phyloP scores from a whole-genome alignment of 2,888 invertebrate species.

The Pardosa pseudoannulata region DNA sequence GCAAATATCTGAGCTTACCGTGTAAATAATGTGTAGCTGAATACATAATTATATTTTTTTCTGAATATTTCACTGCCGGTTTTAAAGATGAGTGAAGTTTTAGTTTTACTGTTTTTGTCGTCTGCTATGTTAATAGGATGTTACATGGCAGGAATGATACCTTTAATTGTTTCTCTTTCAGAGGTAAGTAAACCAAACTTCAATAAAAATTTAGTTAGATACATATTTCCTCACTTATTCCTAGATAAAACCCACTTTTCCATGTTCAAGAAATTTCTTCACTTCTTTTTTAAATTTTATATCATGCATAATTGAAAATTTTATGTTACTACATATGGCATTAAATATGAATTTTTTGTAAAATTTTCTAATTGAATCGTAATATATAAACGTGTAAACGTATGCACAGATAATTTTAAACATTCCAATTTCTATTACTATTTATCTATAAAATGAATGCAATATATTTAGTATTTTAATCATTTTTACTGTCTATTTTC shows the following conservation, averaged over 20 bases:
- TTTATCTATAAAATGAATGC: slow-evolving; percentile 16
- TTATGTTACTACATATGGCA: too few species aligned
- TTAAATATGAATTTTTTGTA: too few species aligned
- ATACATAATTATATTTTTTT: not conserved
- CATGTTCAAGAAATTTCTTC: too few species aligned
- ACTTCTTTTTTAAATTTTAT: too few species aligned
- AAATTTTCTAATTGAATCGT: too few species aligned
- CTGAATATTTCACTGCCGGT: not conserved
- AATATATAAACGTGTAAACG: too few species aligned
- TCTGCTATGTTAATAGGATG: slow-evolving; percentile 97
- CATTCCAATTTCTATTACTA: slow-evolving; percentile 3
- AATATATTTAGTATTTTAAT: too few species aligned
- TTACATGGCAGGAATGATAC: slow-evolving; percentile 95
- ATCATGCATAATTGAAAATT: too few species aligned
- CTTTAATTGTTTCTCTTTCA: slow-evolving; percentile 93
- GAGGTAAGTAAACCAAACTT: slow-evolving; percentile 83
- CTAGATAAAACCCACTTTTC: too few species aligned
- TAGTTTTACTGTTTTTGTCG: slow-evolving; percentile 88
- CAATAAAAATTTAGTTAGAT: too few species aligned
- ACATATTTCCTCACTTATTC: too few species aligned
- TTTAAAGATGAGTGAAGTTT: slow-evolving; percentile 87
- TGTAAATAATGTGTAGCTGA: slow-evolving; percentile 33
- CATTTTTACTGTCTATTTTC: not conserved
- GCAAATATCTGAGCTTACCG: not conserved
- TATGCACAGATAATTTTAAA: too few species aligned